A percentile compares a stretch with the other conserved stretches of the same genome.
phyloP scores from a whole-genome alignment of 1,140 invertebrate species.

The Aethina tumida region DNA sequence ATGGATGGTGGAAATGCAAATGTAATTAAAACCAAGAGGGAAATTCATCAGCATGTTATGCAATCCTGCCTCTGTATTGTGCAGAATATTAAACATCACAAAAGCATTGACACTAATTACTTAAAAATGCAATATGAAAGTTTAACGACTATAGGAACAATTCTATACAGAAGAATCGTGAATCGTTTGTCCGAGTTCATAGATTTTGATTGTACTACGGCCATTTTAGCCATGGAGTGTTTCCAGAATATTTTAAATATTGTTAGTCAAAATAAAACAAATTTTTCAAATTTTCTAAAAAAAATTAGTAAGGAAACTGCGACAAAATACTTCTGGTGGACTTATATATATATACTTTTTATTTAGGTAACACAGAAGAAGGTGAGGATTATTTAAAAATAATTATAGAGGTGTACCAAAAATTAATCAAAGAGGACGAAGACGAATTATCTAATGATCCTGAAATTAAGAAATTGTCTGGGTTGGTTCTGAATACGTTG shows the following conservation, averaged over 20 bases:
- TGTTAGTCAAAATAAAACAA: constrained; percentile 36
- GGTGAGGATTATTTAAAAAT: constrained; percentile 14
- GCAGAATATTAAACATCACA: constrained; percentile 32
- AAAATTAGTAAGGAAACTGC: constrained; percentile 35
- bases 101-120: constrained; percentile 25
- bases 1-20: constrained; percentile 31
- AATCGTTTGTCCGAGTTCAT: constrained; percentile 34
- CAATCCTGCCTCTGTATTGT: constrained; percentile 35
- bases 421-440: constrained; percentile 31
- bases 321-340: constrained; percentile 2
- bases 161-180: constrained; percentile 37
- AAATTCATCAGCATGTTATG: constrained; percentile 39
- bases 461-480: constrained; percentile 34
- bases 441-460: constrained; percentile 22
- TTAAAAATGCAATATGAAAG: constrained; percentile 29
- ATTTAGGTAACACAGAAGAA: constrained; percentile 10
- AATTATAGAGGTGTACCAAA: constrained; percentile 27
- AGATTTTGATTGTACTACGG: constrained; percentile 38
- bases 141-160: constrained; percentile 31
- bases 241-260: constrained; percentile 43
- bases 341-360: neutral
- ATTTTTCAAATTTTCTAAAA: constrained; percentile 39
- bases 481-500: constrained; percentile 36
- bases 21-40: constrained; percentile 34
- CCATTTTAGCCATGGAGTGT: constrained; percentile 41